Conservation (phyloP, 2,888 invertebrate species). For the Leptopilina drosophilae region DNA sequence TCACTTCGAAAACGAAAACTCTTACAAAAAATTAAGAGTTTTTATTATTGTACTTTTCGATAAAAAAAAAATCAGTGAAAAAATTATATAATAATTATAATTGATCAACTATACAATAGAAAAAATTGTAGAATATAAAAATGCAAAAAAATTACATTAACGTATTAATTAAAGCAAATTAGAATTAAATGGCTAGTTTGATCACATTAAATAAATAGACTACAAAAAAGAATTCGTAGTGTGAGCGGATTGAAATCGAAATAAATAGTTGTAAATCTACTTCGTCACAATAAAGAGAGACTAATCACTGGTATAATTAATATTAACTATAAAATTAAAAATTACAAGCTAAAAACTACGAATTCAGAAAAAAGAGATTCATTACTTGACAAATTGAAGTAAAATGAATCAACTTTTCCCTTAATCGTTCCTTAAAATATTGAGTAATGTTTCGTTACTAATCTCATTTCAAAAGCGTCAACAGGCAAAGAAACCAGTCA, state of each 20-base stretch:
- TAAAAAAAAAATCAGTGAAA: too few relatives aligned
- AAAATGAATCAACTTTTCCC: not conserved
- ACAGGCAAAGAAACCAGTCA: not conserved
- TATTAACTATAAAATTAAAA: not conserved
- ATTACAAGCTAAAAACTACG: not conserved
- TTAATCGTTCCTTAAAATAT: not conserved
- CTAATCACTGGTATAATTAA: conserved; percentile 3
- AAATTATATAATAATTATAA: too few relatives aligned
- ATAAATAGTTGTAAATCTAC: conserved; percentile 16
- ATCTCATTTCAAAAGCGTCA: not conserved
- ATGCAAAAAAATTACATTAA: not conserved
- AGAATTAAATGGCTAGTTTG: conserved; percentile 10
- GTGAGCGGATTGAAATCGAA: not conserved
- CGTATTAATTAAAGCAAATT: too few relatives aligned
- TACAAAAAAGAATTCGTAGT: not conserved
- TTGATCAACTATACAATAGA: too few relatives aligned
- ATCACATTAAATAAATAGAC: conserved; percentile 23
- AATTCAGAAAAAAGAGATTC: not conserved
- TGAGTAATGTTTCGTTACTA: not conserved
- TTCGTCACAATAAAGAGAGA: not conserved
- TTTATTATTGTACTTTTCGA: too few relatives aligned
- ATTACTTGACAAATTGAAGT: not conserved
- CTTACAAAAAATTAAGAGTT: too few relatives aligned
- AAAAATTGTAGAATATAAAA: conserved; percentile 7
- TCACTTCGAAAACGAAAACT: not conserved